Base-by-base conservation (phyloP, 2,797 vertebrate species). In the Petrocephalus schoutedeni region DNA sequence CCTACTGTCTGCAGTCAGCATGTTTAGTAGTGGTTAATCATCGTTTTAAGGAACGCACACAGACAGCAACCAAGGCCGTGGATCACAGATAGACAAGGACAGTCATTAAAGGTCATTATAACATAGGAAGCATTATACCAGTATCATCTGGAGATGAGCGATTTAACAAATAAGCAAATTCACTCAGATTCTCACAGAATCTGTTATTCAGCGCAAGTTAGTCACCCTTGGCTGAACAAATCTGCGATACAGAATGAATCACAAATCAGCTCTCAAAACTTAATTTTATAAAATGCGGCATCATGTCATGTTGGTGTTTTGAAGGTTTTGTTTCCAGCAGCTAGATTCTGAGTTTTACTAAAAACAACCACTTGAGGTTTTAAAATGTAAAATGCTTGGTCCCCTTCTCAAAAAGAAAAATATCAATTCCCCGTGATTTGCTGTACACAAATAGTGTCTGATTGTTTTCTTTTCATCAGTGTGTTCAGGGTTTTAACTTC, bases 171-270 rank as follows among this genome's bases (percentile, higher is more conserved):
- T 57, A 57, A 57, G 82, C 23, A 57, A 85, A 56, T 56, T 85
- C 82, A 32, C 82, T 85, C 82, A 84, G 53, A 85, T 54, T 56
- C 49, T 85, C 21, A 54, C 53, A n/a, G 28, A 85, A 56, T 23
- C 83, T 85, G 83, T 85, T 54, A 85, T 28, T 85, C 83, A 85
- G 83, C 2, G 23, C 83, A 85, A 85, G 21, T 85, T 85, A 85
- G 83, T 85, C 83, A 85, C 53, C 83, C 83, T 85, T 85, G 83
- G 83, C 83, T 85, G 82, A 85, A 85, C 10, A 85, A 85, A 85
- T 85, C 83, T 85, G 83, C 56, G 21, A 85, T 56, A 57, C 28
- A n/a, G 83, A 6, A 85, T 85, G 53, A 85, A 85, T 85, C 83
- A 85, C 21, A 53, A 51, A 53, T 9, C 10, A 28, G 82, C 82